A percentile compares a stretch with the other conserved stretches of the same genome.
Evolutionary conservation across 2,113 vertebrate species (phyloP).

Genomic region (Chloropsis hardwickii): DNA sequence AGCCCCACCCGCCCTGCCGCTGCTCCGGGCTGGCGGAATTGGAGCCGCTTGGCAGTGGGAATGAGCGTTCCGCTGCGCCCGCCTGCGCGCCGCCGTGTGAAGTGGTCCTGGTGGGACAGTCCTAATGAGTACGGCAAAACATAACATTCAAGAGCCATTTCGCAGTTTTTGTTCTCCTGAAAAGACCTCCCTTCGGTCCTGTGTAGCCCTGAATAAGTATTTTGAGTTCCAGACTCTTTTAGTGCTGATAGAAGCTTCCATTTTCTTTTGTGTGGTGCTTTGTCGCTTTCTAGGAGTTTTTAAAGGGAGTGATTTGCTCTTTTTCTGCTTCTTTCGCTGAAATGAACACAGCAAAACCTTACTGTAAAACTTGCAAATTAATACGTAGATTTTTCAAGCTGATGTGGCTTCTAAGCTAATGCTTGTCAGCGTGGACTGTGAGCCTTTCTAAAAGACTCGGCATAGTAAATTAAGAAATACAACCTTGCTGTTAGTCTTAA

Average conservation of each 20-base stretch:
- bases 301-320: background rate
- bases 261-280: background rate
- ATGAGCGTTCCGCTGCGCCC: accelerated
- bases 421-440: background rate
- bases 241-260: background rate
- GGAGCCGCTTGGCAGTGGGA: accelerated
- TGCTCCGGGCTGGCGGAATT: accelerated
- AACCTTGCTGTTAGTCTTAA: background rate
- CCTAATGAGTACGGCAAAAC: background rate
- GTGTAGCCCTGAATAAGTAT: background rate
- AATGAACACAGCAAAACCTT: background rate
- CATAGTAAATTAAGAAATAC: background rate
- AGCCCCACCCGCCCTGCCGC: accelerated
- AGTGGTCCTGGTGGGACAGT: too few relatives aligned
- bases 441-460: background rate
- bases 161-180: background rate
- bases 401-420: background rate
- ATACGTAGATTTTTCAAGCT: background rate
- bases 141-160: background rate
- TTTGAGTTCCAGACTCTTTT: background rate
- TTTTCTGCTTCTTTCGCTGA: background rate
- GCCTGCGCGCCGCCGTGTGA: accelerated
- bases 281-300: background rate
- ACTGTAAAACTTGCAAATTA: background rate
- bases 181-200: background rate